Conservation (phyloP, 2,888 invertebrate species). For the Epinotia ramella region DNA sequence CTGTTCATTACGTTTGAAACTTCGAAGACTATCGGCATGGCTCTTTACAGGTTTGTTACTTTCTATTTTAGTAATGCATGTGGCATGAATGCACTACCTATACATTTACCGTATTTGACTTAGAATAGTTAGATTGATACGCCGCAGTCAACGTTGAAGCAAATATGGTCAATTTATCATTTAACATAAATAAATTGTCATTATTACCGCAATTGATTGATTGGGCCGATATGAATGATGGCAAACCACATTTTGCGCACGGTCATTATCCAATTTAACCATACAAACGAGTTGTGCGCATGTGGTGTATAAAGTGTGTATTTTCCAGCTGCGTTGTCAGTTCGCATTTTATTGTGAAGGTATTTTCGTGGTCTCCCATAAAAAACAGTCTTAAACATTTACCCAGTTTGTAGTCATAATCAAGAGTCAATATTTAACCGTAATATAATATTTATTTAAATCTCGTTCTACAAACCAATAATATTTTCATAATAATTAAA, state of each 20-base stretch:
- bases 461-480: neutral
- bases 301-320: conserved; percentile 2
- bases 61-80: conserved; percentile 2
- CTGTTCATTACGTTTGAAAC: conserved; percentile 58
- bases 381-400: neutral
- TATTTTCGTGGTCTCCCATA: neutral
- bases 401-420: no score
- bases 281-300: conserved; percentile 15
- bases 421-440: neutral
- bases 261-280: conserved; percentile 13
- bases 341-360: neutral
- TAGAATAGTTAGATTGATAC: neutral
- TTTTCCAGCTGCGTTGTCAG: conserved; percentile 1
- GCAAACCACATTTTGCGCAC: conserved; percentile 39
- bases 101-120: neutral
- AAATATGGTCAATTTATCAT: neutral
- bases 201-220: conserved; percentile 21
- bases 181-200: neutral
- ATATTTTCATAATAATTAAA: neutral
- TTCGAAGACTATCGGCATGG: conserved; percentile 68
- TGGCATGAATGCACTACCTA: conserved; percentile 3
- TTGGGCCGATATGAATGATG: conserved; percentile 11
- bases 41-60: conserved; percentile 72
- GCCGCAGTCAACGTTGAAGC: neutral
- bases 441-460: neutral